These are phyloP conservation scores for Hirtodrosophila alboralis DNA, from an alignment of 2,888 invertebrate genomes.

Conservation along the genomic window DNA sequence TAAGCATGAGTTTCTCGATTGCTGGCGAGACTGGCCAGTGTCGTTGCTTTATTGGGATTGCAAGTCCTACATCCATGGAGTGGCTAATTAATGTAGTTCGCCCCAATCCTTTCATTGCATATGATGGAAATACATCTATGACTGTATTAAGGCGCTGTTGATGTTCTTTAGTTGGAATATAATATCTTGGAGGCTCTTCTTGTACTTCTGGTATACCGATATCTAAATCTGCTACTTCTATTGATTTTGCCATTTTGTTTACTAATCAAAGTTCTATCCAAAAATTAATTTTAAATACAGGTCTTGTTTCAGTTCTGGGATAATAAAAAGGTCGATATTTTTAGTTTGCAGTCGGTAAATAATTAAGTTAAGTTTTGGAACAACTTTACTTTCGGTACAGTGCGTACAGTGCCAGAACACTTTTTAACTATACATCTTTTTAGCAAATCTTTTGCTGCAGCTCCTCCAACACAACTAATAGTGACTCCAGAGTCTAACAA, in stretches of 20 bases:
- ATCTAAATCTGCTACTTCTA: background rate
- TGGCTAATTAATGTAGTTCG: slow-evolving; percentile 2
- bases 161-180: background rate
- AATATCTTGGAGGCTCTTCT: background rate
- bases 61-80: background rate
- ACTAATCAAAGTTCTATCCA: background rate
- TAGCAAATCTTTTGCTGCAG: background rate
- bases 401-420: background rate
- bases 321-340: background rate
- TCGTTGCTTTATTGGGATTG: background rate
- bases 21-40: background rate
- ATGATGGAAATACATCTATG: background rate
- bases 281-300: background rate
- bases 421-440: background rate
- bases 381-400: no score
- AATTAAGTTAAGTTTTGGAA: no score
- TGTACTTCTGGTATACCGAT: background rate
- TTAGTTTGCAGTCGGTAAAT: background rate
- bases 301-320: background rate
- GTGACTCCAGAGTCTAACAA: slow-evolving; percentile 3
- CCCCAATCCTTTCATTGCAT: background rate
- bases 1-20: background rate
- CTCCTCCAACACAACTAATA: slow-evolving; percentile 3
- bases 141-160: background rate
- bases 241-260: background rate